A percentile compares a stretch with the other conserved stretches of the same genome.
These are phyloP conservation scores for Tokudaia muenninki DNA, from an alignment of 2,797 vertebrate genomes.

Conservation along the genomic window DNA sequence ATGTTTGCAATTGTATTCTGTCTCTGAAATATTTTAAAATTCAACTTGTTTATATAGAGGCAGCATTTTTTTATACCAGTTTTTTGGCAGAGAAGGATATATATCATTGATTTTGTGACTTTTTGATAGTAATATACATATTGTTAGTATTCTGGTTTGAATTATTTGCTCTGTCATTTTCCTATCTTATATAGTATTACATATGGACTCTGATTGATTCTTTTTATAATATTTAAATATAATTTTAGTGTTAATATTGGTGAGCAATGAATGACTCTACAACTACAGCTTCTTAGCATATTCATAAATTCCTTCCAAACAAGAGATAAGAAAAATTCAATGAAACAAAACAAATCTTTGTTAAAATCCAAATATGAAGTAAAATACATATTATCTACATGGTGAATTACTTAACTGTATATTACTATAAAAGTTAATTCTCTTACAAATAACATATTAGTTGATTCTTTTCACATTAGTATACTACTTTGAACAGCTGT, in stretches of 20 bases:
- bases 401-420: constrained; percentile 65
- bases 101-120: constrained; percentile 15
- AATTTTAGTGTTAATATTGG: not conserved
- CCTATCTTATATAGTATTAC: not conserved
- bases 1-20: constrained; percentile 38
- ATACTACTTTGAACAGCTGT: constrained; percentile 71
- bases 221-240: not conserved
- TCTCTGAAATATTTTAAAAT: constrained; percentile 58
- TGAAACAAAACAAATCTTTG: constrained; percentile 70
- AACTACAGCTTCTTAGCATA: constrained; percentile 17
- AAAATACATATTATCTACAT: constrained; percentile 62
- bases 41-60: constrained; percentile 3
- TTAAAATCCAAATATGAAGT: constrained; percentile 52
- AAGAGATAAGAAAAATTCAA: constrained; percentile 60
- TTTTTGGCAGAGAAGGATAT: constrained; percentile 12
- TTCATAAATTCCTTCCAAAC: constrained; percentile 42
- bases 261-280: constrained; percentile 33
- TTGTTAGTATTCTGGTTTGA: constrained; percentile 12
- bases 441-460: constrained; percentile 70
- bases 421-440: constrained; percentile 76
- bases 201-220: constrained; percentile 45
- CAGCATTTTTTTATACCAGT: not conserved
- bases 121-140: constrained; percentile 21
- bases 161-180: constrained; percentile 8
- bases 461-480: constrained; percentile 70